Conservation (phyloP, 1,140 invertebrate species). For the Zaprionus nigranus region DNA sequence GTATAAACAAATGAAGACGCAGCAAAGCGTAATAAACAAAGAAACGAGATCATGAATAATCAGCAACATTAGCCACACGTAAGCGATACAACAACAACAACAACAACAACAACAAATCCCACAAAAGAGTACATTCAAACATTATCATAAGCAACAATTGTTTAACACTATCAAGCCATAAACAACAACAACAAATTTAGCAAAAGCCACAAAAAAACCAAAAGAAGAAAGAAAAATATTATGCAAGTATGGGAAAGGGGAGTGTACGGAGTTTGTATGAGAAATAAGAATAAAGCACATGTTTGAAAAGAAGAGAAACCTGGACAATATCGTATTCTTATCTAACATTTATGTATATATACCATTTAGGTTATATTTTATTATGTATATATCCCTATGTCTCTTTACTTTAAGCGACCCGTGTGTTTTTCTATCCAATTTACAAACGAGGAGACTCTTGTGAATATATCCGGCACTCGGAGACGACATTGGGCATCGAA, state of each 20-base stretch:
- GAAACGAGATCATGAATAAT: constrained; percentile 54
- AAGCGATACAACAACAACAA: constrained; percentile 9
- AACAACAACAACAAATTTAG: constrained; percentile 65
- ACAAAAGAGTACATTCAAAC: constrained; percentile 71
- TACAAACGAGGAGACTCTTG: constrained; percentile 39
- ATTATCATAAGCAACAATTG: constrained; percentile 75
- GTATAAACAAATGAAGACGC: constrained; percentile 31
- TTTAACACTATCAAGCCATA: constrained; percentile 67
- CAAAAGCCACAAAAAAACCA: constrained; percentile 65
- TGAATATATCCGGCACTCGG: constrained; percentile 52
- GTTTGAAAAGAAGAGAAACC: constrained; percentile 66
- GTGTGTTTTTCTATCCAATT: constrained; percentile 50
- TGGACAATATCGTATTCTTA: not conserved
- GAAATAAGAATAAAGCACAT: constrained; percentile 82
- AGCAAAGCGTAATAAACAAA: constrained; percentile 26
- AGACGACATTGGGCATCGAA: constrained; percentile 43
- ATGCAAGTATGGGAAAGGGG: constrained; percentile 42
- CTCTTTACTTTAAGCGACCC: constrained; percentile 8
- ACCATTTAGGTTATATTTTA: not conserved
- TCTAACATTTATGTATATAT: not conserved
- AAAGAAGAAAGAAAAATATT: constrained; percentile 34
- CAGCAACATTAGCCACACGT: constrained; percentile 72
- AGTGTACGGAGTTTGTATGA: constrained; percentile 75
- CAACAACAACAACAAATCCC: constrained; percentile 53
- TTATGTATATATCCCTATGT: not conserved